Evolutionary conservation across 2,113 vertebrate genomes (phyloP).

Genomic region (Parus major): DNA sequence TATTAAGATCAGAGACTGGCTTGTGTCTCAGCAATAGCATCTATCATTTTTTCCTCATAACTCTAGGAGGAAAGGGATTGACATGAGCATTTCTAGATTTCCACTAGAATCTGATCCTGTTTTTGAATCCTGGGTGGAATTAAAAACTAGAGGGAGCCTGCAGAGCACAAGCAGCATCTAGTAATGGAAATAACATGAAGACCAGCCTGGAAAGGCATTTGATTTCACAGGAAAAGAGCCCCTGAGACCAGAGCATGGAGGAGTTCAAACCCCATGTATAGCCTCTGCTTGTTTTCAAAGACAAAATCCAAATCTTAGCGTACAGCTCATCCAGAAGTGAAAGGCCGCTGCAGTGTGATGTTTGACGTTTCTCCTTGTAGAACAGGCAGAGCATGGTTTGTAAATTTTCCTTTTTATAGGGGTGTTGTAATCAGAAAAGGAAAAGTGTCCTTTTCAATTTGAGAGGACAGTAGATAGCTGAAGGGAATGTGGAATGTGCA

Average conservation of each 20-base stretch:
- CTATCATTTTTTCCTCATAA: neutral
- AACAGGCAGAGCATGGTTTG: neutral
- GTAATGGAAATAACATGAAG: neutral
- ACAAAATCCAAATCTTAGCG: neutral
- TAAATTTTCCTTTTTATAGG: neutral
- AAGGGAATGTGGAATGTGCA: neutral
- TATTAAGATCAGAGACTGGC: neutral
- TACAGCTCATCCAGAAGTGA: neutral
- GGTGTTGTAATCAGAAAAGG: neutral
- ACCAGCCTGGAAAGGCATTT: neutral
- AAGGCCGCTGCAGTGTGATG: rapidly evolving
- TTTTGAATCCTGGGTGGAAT: neutral
- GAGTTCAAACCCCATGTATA: neutral
- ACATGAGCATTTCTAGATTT: neutral
- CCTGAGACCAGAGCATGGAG: neutral
- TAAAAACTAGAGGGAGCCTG: neutral
- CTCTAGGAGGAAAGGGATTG: neutral
- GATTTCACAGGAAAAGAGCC: neutral
- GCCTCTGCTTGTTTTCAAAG: neutral
- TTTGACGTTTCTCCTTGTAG: neutral
- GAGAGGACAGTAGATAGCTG: neutral
- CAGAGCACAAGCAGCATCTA: neutral
- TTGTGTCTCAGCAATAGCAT: neutral
- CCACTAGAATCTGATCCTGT: neutral
- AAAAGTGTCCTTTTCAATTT: neutral